Evolutionary conservation across 1,140 invertebrate genomes (phyloP).

Genomic region (Neodiprion lecontei): DNA sequence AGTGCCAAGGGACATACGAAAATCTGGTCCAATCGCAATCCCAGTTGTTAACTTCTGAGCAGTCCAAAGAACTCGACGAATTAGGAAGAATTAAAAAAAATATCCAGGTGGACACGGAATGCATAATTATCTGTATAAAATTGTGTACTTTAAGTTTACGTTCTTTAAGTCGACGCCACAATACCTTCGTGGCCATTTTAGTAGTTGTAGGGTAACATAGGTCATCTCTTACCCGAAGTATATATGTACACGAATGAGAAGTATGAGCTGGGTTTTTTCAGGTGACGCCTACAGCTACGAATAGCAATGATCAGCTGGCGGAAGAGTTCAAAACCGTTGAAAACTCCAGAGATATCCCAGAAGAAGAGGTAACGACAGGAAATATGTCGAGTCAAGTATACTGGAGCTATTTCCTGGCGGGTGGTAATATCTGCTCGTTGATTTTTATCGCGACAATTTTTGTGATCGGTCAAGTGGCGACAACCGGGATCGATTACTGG

Average conservation of each 20-base stretch:
- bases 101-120: constrained; percentile 37
- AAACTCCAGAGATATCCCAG: constrained; percentile 16
- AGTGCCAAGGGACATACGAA: constrained; percentile 65
- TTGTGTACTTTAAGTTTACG: too few species aligned
- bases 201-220: too few species aligned
- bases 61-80: constrained; percentile 9
- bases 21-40: constrained; percentile 61
- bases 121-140: constrained; percentile 25
- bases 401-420: constrained; percentile 71
- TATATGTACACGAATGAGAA: too few species aligned
- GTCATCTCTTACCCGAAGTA: too few species aligned
- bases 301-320: too few species aligned
- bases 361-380: constrained; percentile 53
- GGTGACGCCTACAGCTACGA: too few species aligned
- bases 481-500: constrained; percentile 81
- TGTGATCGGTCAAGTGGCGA: constrained; percentile 72
- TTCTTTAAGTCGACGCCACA: too few species aligned
- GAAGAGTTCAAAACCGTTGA: too few species aligned
- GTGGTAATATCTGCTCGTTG: constrained; percentile 67
- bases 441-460: constrained; percentile 66
- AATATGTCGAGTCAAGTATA: constrained; percentile 67
- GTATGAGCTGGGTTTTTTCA: too few species aligned
- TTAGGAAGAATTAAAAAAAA: constrained; percentile 35
- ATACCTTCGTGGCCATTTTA: too few species aligned
- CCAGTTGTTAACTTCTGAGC: constrained; percentile 57